These are phyloP conservation scores for Labeo calbasu DNA, from an alignment of 2,797 vertebrate genomes.

Conservation along the genomic window DNA sequence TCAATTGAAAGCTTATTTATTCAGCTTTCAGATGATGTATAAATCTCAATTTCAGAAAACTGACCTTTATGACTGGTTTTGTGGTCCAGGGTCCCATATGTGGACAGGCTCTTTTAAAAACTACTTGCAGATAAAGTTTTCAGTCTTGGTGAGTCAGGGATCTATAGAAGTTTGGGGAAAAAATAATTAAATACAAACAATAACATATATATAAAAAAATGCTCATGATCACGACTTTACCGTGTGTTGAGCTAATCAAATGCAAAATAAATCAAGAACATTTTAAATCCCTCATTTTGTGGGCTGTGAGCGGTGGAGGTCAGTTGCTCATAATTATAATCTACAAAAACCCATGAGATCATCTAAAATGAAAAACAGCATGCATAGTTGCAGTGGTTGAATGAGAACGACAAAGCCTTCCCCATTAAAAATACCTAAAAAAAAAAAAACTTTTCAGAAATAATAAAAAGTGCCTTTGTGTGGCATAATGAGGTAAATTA, in stretches of 20 bases:
- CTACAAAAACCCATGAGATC: slow-evolving; percentile 18
- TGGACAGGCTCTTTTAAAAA: background rate
- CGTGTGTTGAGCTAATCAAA: slow-evolving; percentile 15
- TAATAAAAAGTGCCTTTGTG: slow-evolving; percentile 56
- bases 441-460: slow-evolving; percentile 15
- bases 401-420: slow-evolving; percentile 29
- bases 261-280: background rate
- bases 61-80: too few species aligned
- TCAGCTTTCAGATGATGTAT: too few species aligned
- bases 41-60: too few species aligned
- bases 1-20: too few species aligned
- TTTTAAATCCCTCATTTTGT: slow-evolving; percentile 9
- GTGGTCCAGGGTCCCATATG: too few species aligned
- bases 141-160: background rate
- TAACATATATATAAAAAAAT: background rate
- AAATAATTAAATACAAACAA: background rate
- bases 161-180: background rate
- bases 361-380: slow-evolving; percentile 17
- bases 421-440: background rate
- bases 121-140: background rate
- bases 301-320: slow-evolving; percentile 1
- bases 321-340: slow-evolving; percentile 18
- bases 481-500: slow-evolving; percentile 70
- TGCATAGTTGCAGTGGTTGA: slow-evolving; percentile 65
- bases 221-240: background rate